Base-by-base conservation (phyloP, 30 jellyfish, hydroid and myxozoan genomes). In the Phacellophora camtschatica region DNA sequence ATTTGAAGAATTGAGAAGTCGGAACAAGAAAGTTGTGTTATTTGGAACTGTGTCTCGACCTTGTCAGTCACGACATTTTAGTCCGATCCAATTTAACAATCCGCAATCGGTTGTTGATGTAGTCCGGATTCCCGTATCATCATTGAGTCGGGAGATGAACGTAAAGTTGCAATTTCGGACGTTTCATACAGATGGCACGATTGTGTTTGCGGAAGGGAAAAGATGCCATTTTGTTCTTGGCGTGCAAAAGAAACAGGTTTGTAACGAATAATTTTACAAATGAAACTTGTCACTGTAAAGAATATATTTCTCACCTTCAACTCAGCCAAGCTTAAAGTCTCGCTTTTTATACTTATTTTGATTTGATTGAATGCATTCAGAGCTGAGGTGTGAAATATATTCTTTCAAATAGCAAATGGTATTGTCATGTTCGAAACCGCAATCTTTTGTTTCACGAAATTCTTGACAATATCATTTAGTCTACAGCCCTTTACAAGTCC, bases 21-120 rank as follows among this genome's bases (percentile, higher is more conserved):
- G 77, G 2, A 71, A 86, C 64, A 51, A 55, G 71, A 67, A 75
- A 18, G 36, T 86, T n/a, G 77, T 43, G 4, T 51, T 66, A 8
- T 18, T n/a, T 35, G 96, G 96, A 22, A 42, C 27, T 25, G 66
- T 45, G 0, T 31, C 81, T 2, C 19, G 57, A 11, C 80, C 81
- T 0, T 75, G 90, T 48, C 90, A 53, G 7, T 9, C 55, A 1
- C 58, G 33, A 5, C 63, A 20, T 1, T 86, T 55, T 71, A 45
- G 74, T n/a, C 96, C 96, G 12, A 28, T 86, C 34, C 90, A 86
- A 19, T 86, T 86, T 57, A 71, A 90, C 28, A 86, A 53, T 25
- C 87, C 81, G 2, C 76, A 64, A 19, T 64, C 96, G 30, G 39
- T 19, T 57, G 59, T 75, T 36, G 85, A 75, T 54, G 70, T 86